These are phyloP conservation scores for Nomia melanderi DNA, from an alignment of 1,140 invertebrate species.

Conservation along the genomic window DNA sequence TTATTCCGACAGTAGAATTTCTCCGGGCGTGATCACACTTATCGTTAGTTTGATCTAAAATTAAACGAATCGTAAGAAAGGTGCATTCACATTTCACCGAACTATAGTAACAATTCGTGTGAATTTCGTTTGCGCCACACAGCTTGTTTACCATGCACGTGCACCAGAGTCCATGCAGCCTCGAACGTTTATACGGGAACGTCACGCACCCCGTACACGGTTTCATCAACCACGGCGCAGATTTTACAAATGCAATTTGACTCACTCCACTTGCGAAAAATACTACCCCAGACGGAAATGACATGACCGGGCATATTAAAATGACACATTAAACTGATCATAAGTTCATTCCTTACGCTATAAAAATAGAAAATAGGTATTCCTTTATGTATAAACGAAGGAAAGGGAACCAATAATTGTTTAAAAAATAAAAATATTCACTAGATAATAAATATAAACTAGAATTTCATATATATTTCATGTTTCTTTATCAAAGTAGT, in stretches of 20 bases:
- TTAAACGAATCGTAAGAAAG: slow-evolving; percentile 36
- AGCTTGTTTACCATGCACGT: slow-evolving; percentile 54
- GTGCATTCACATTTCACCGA: slow-evolving; percentile 44
- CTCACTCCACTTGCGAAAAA: slow-evolving; percentile 13
- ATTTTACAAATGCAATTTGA: slow-evolving; percentile 53
- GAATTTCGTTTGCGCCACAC: slow-evolving; percentile 40
- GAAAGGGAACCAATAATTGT: no score
- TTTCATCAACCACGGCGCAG: slow-evolving; percentile 48
- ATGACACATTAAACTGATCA: no score
- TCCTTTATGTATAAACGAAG: no score
- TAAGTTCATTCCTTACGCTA: no score
- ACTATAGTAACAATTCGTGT: slow-evolving; percentile 42
- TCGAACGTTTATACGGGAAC: slow-evolving; percentile 58
- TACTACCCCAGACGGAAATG: neutral
- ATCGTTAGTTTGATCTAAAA: slow-evolving; percentile 27
- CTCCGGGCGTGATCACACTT: neutral
- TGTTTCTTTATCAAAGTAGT: no score
- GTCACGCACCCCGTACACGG: slow-evolving; percentile 51
- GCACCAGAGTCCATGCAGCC: slow-evolving; percentile 10
- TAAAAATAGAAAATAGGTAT: no score
- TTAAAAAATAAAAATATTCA: no score
- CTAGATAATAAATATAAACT: no score
- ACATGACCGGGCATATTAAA: no score
- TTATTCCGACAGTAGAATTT: neutral
- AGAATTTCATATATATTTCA: no score